Base-by-base conservation (phyloP, 2,113 vertebrate species). In the Ceuthmochares aereus region DNA sequence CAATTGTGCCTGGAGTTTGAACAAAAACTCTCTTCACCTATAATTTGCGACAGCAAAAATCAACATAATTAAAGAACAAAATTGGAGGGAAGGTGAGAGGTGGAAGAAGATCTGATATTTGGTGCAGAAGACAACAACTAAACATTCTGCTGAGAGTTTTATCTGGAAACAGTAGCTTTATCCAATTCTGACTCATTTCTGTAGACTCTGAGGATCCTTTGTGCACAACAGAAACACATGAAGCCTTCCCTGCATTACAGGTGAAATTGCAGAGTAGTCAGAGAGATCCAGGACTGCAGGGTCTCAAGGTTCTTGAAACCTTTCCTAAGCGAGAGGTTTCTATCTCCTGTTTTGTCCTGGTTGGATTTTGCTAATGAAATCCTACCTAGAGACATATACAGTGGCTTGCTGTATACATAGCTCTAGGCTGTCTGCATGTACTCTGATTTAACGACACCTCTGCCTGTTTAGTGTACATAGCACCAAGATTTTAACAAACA, bases 11-110 rank as follows among this genome's bases (percentile, higher is more conserved):
- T 10, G 29, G 43, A 23, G 2, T 58, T 84, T 74, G 63, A 79
- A 45, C 49, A 89, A 76, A 87, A 79, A 78, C 15, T 14, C 29
- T 68, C 51, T 90, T 93, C 58, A 79, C 59, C 34, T 32, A 1
- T 30, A 74, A 88, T 66, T 82, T 36, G 3, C n/a, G 55, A 79
- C 21, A n/a, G 23, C n/a, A 86, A 88, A 86, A 84, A 45, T 49
- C 63, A 95, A 82, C 19, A 63, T 84, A 7, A n/a, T 29, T 42
- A 70, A 77, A 81, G 81, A 97, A 76, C 73, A 94, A 96, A 89
- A 67, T 32, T 29, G 29, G 5, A 26, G 34, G 29, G 47, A 70
- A 80, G 75, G 23, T 15, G 37, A 77, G 56, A 80, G 36, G 16
- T 78, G 34, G 59, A 86, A 76, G 49, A 90, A 75, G 27, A 69